A percentile compares a stretch with the other conserved stretches of the same genome.
These are phyloP conservation scores for Tachystola acroxantha DNA, from an alignment of 2,888 invertebrate genomes.

Conservation along the genomic window DNA sequence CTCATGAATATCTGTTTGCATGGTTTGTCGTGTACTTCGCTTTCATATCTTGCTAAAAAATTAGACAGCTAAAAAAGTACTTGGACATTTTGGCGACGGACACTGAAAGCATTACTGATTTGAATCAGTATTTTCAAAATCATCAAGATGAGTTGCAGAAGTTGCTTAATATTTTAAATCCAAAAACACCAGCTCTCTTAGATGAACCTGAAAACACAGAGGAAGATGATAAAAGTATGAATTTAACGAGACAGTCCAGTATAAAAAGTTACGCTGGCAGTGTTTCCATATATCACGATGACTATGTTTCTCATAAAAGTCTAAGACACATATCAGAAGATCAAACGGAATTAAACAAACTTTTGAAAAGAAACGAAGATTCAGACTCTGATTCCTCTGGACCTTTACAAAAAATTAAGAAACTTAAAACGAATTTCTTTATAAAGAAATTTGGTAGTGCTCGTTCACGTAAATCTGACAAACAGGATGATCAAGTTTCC, in stretches of 20 bases:
- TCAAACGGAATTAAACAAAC: constrained; percentile 57
- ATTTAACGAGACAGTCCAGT: constrained; percentile 42
- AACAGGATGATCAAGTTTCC: constrained; percentile 72
- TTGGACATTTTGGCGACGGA: constrained; percentile 79
- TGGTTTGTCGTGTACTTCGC: constrained; percentile 62
- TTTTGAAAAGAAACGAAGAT: constrained; percentile 75
- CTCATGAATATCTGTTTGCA: constrained; percentile 66
- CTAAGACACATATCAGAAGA: constrained; percentile 61
- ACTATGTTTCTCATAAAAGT: constrained; percentile 51
- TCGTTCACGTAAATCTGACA: constrained; percentile 75
- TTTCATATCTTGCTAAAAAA: constrained; percentile 24
- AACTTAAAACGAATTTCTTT: constrained; percentile 79
- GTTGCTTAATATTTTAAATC: constrained; percentile 54
- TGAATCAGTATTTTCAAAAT: constrained; percentile 57
- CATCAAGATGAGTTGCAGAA: constrained; percentile 64
- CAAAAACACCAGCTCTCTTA: constrained; percentile 50
- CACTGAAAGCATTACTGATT: constrained; percentile 57
- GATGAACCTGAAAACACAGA: constrained; percentile 56
- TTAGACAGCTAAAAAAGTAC: constrained; percentile 76
- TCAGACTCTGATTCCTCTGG: constrained; percentile 63
- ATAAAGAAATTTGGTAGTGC: constrained; percentile 80
- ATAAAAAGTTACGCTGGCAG: constrained; percentile 51
- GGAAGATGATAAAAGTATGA: constrained; percentile 55
- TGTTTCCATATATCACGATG: constrained; percentile 57
- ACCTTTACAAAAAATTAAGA: constrained; percentile 75